Percentiles rank a stretch among this genome's conserved stretches.
These are phyloP conservation scores for Anarsia innoxiella DNA, from an alignment of 2,888 invertebrate species.

Conservation along the genomic window DNA sequence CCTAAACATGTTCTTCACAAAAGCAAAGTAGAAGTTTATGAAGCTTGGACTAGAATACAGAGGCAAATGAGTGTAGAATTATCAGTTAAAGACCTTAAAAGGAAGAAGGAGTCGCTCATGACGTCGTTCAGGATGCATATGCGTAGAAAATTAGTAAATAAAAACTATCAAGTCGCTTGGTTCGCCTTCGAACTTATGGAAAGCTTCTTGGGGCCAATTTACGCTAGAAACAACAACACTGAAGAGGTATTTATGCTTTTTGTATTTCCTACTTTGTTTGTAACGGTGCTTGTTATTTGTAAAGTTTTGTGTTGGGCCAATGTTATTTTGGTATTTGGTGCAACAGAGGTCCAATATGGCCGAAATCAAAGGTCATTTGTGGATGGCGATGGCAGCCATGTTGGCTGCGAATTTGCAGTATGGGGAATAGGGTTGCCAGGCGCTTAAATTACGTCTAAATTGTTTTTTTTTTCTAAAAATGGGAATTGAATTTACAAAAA, in stretches of 20 bases:
- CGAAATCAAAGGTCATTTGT: too few relatives aligned
- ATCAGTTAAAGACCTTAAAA: conserved; percentile 51
- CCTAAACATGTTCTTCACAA: conserved; percentile 50
- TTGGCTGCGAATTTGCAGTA: too few relatives aligned
- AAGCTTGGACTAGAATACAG: conserved; percentile 60
- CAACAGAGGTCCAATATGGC: too few relatives aligned
- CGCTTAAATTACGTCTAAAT: too few relatives aligned
- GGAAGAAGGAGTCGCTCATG: conserved; percentile 66
- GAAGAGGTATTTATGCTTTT: conserved; percentile 35
- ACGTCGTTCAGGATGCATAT: conserved; percentile 54
- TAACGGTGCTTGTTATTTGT: too few relatives aligned
- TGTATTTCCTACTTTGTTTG: conserved; percentile 1
- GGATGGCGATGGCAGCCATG: too few relatives aligned
- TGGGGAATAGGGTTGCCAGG: too few relatives aligned
- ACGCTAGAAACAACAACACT: conserved; percentile 46
- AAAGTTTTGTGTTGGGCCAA: too few relatives aligned
- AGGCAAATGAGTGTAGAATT: conserved; percentile 39
- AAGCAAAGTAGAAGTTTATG: conserved; percentile 47
- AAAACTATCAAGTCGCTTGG: conserved; percentile 49
- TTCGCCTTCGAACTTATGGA: conserved; percentile 61
- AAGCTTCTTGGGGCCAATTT: conserved; percentile 58
- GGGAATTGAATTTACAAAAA: too few relatives aligned
- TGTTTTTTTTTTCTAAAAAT: too few relatives aligned
- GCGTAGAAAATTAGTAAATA: conserved; percentile 42
- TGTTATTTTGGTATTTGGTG: too few relatives aligned